phyloP scores from a whole-genome alignment of 2,113 vertebrate genomes.

The Hemiscyllium ocellatum region DNA sequence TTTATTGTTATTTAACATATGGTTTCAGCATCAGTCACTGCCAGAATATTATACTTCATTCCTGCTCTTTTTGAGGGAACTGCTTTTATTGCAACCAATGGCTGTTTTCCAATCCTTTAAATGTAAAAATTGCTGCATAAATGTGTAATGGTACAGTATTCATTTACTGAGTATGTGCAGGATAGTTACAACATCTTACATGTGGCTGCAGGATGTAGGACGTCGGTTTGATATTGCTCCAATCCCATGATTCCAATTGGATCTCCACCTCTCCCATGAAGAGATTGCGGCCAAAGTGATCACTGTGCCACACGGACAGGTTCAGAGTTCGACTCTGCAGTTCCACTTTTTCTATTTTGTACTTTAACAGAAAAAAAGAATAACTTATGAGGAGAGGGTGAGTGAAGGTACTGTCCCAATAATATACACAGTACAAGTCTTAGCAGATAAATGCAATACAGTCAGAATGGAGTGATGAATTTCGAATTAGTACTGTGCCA shows the following conservation, averaged over 20 bases:
- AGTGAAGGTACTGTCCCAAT: neutral
- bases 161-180: fast-evolving
- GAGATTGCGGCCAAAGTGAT: constrained; percentile 75
- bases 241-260: constrained; percentile 74
- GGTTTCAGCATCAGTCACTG: neutral
- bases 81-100: neutral
- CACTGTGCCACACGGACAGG: constrained; percentile 88
- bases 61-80: neutral
- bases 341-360: constrained; percentile 71
- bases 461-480: neutral
- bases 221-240: constrained; percentile 61
- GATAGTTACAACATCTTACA: constrained; percentile 51
- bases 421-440: neutral
- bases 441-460: neutral
- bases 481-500: neutral
- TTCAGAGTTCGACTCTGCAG: constrained; percentile 75
- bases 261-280: constrained; percentile 90
- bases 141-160: neutral
- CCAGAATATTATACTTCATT: neutral
- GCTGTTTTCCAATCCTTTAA: neutral
- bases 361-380: constrained; percentile 54
- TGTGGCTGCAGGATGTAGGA: constrained; percentile 80
- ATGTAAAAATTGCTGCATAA: neutral
- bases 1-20: neutral
- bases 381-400: neutral